A percentile compares a stretch with the other conserved stretches of the same genome.
These are phyloP conservation scores for Setophaga petechia DNA, from an alignment of 2,113 vertebrate species.

Conservation along the genomic window DNA sequence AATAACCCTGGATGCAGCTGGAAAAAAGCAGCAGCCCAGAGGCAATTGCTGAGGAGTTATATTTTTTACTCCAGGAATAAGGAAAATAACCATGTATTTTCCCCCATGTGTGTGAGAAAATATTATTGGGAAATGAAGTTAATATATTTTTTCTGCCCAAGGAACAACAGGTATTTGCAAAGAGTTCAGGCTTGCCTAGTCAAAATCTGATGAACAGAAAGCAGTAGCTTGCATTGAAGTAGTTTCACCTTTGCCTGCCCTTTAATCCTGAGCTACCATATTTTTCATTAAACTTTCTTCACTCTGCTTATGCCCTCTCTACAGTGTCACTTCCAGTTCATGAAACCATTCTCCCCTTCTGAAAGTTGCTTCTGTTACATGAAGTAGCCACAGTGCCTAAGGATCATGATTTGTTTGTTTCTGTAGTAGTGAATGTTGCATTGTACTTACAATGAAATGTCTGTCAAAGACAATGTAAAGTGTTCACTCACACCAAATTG, in stretches of 20 bases:
- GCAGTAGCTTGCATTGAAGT: background rate
- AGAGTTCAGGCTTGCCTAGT: background rate
- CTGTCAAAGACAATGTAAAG: constrained; percentile 33
- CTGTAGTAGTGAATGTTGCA: constrained; percentile 9
- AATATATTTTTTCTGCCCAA: background rate
- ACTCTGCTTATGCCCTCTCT: background rate
- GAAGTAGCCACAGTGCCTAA: background rate
- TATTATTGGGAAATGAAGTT: background rate
- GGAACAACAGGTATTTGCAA: background rate
- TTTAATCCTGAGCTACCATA: background rate
- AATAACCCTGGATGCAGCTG: background rate
- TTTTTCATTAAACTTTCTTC: constrained; percentile 1
- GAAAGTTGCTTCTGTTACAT: background rate
- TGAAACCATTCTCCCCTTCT: background rate
- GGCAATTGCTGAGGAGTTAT: background rate
- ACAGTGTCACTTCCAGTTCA: background rate
- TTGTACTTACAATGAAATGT: constrained; percentile 54
- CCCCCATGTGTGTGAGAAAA: rapidly evolving
- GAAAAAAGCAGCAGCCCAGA: background rate
- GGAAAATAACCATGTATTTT: background rate
- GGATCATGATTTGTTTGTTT: background rate
- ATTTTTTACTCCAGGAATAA: background rate
- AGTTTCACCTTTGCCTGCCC: background rate
- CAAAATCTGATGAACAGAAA: background rate
- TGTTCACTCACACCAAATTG: constrained; percentile 3